These are phyloP conservation scores for Camponotus vicinus DNA, from an alignment of 1,140 invertebrate genomes.

Conservation along the genomic window DNA sequence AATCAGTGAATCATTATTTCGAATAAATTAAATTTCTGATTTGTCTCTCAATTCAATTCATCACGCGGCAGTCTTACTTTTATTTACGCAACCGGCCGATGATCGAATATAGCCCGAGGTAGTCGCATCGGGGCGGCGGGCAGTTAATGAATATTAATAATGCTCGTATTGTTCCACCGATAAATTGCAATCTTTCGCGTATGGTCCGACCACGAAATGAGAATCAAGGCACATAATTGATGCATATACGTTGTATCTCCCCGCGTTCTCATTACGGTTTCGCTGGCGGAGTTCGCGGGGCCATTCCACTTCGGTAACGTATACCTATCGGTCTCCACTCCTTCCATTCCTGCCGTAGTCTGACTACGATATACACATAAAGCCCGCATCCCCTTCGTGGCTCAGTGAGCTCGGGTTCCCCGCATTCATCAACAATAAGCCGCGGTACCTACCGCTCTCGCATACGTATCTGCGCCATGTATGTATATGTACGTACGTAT, in stretches of 20 bases:
- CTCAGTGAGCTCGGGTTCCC: conserved; percentile 69
- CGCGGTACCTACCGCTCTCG: conserved; percentile 59
- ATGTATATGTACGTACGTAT: conserved; percentile 5
- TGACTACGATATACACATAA: conserved; percentile 53
- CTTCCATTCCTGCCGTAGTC: conserved; percentile 27
- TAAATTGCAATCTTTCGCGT: conserved; percentile 73
- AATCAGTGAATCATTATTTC: not conserved
- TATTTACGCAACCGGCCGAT: conserved; percentile 41
- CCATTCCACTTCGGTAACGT: conserved; percentile 29
- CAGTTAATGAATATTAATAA: conserved; percentile 80
- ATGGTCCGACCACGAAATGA: conserved; percentile 43
- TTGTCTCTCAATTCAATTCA: conserved; percentile 39
- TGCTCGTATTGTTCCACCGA: conserved; percentile 68
- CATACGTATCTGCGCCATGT: conserved; percentile 8
- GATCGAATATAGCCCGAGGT: not conserved
- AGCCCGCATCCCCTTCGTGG: conserved; percentile 61
- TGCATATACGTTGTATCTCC: conserved; percentile 26
- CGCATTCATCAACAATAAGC: conserved; percentile 77
- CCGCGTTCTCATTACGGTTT: conserved; percentile 29
- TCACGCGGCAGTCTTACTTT: conserved; percentile 31
- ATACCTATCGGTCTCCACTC: conserved; percentile 29
- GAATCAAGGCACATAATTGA: conserved; percentile 73
- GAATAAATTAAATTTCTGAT: conserved; percentile 43
- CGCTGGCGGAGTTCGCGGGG: conserved; percentile 5
- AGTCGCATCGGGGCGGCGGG: not conserved